Percentiles rank a stretch among this genome's conserved stretches.
Evolutionary conservation across 2,113 vertebrate species (phyloP).

Genomic region (Actinemys pallida): DNA sequence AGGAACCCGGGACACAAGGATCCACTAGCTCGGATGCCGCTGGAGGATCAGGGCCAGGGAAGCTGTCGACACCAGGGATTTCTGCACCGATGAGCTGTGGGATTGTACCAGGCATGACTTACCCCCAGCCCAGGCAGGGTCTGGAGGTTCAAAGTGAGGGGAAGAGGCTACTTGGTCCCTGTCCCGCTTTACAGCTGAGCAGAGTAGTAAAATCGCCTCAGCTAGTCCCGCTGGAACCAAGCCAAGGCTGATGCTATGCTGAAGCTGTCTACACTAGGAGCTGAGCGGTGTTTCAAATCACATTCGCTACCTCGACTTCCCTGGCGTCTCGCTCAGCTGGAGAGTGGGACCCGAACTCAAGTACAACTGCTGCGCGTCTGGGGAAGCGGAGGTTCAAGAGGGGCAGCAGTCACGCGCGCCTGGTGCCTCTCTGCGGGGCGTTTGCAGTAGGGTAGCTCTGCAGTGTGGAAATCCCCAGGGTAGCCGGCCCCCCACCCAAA

Average conservation of each 20-base stretch:
- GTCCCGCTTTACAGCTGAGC: background rate
- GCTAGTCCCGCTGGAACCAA: too few species aligned
- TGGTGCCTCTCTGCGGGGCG: too few species aligned
- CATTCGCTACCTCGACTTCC: background rate
- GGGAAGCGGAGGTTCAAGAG: background rate
- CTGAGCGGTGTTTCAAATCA: too few species aligned
- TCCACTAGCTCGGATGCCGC: too few species aligned
- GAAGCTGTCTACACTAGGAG: too few species aligned
- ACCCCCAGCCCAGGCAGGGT: background rate
- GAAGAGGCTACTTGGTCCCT: background rate
- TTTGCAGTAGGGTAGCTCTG: background rate
- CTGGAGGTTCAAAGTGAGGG: background rate
- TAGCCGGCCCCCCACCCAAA: background rate
- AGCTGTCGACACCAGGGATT: background rate
- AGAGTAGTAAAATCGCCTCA: background rate
- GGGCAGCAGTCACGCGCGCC: too few species aligned
- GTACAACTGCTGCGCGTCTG: background rate
- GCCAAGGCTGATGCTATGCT: too few species aligned
- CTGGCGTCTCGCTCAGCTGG: background rate
- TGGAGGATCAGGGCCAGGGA: background rate
- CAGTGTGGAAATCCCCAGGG: background rate
- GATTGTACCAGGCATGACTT: too few species aligned
- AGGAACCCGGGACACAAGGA: background rate
- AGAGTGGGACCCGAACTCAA: background rate
- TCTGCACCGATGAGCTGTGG: background rate